Evolutionary conservation across 2,113 vertebrate species (phyloP), one percentile per base, ranked within the genome.

Genomic region (Parus major): DNA sequence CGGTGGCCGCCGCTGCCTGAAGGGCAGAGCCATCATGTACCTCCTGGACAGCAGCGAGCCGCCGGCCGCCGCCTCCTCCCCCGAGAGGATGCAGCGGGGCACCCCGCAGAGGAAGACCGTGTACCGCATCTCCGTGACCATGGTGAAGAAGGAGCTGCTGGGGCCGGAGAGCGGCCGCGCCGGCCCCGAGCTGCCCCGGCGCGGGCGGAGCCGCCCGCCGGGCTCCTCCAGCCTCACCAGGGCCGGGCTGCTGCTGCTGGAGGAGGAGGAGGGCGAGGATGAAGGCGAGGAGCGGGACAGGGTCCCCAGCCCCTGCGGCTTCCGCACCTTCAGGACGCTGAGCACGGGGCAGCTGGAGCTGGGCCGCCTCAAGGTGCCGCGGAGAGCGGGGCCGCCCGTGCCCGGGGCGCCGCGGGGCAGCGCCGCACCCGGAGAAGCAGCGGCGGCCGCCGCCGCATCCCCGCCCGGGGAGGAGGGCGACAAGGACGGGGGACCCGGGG

Each of bases 271-370:
- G 60, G 90, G 42, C 42, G 97, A 97, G 89, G 97, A 98, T 42
- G 86, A 97, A 41, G 98, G 98, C 91, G 98, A 98, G 21, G 39
- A 41, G 61, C 60, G 50, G 72, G 92, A 95, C 64, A 44, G 75
- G 9, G 84, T 92, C 6, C 91, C 96, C 18, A 88, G 97, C 1
- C 98, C 96, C 36, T 92, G 97, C 56, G 95, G 95, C 59, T 96
- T 98, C 86, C 98, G 99, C 92, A 98, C 97, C 78, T 99, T 99
- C 96, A 96, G 99, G 89, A 98, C 99, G 8, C 99, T 98, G 82
- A 99, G 99, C 97, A 99, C 98, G 0, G 99, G 99, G 17, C 99
- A 99, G 96, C 97, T 99, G 97, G 99, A 99, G 94, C 97, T 99
- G 50, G 98, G 98, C 23, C 96, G 98, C 29, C 97, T 98, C 14